Evolutionary conservation across 2,888 invertebrate species (phyloP).

Genomic region (Sisyra terminalis): DNA sequence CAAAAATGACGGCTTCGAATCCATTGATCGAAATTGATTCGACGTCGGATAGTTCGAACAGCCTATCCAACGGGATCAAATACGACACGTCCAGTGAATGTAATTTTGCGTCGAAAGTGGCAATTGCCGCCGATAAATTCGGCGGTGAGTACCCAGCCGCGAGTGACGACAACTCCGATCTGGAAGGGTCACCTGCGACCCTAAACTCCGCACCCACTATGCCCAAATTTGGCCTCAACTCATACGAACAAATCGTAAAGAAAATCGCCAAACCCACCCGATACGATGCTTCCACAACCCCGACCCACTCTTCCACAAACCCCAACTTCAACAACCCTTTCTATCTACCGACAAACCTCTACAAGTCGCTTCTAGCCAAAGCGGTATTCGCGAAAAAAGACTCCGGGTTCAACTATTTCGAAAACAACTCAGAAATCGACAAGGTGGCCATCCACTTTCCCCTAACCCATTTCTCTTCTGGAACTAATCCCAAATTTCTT

Average conservation of each 20-base stretch:
- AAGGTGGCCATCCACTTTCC: background rate
- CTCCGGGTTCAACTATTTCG: conserved; percentile 7
- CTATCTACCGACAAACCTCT: conserved; percentile 6
- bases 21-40: conserved; percentile 9
- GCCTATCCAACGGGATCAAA: conserved; percentile 3
- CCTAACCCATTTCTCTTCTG: background rate
- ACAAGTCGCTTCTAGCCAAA: conserved; percentile 8
- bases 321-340: conserved; percentile 5
- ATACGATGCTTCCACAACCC: background rate
- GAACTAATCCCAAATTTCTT: background rate
- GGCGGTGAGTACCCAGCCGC: background rate
- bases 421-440: background rate
- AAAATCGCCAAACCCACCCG: background rate
- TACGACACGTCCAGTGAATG: too few species aligned
- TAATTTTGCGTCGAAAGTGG: background rate
- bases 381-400: conserved; percentile 8
- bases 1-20: conserved; percentile 8
- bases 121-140: background rate
- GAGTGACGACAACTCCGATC: background rate
- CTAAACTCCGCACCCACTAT: background rate
- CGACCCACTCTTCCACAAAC: background rate
- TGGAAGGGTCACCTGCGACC: background rate
- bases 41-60: conserved; percentile 5
- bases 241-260: background rate
- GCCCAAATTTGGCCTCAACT: background rate